Percentiles rank a stretch among this genome's conserved stretches.
phyloP scores from a whole-genome alignment of 2,113 vertebrate species.

The Anhinga rufa region DNA sequence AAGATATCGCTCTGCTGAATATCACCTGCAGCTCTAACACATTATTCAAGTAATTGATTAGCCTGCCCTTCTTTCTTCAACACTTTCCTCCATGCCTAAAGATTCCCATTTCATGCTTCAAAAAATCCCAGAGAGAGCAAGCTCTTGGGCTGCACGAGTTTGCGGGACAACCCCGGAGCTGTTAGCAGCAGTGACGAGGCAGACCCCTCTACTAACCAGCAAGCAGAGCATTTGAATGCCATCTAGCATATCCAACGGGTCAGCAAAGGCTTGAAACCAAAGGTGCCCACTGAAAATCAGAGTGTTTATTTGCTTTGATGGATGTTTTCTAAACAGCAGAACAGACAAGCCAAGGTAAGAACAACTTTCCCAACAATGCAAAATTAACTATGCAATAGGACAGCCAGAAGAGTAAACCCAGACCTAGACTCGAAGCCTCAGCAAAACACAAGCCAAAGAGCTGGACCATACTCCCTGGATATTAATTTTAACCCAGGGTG shows the following conservation, averaged over 20 bases:
- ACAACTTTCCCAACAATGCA: too few relatives aligned
- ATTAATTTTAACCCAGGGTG: neutral
- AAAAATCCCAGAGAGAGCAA: neutral
- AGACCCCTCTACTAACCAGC: neutral
- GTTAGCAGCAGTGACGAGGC: neutral
- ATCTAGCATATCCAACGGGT: neutral
- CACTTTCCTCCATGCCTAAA: neutral
- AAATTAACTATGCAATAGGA: neutral
- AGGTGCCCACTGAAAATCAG: neutral
- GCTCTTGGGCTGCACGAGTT: neutral
- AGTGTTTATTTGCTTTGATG: neutral
- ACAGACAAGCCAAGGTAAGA: neutral
- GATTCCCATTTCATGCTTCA: conserved; percentile 9
- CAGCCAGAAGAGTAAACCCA: neutral
- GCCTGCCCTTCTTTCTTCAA: neutral
- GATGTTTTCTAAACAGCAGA: neutral
- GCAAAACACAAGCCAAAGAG: neutral
- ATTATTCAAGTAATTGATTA: neutral
- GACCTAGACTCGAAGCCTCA: neutral
- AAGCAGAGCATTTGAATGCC: neutral
- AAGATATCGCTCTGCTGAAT: neutral
- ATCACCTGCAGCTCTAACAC: neutral
- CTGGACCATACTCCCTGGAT: neutral
- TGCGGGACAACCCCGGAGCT: neutral
- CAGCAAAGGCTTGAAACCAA: neutral